Evolutionary conservation across 1,140 invertebrate species (phyloP), one percentile per base, ranked within the genome.

Genomic region (Xylocopa sonorina): DNA sequence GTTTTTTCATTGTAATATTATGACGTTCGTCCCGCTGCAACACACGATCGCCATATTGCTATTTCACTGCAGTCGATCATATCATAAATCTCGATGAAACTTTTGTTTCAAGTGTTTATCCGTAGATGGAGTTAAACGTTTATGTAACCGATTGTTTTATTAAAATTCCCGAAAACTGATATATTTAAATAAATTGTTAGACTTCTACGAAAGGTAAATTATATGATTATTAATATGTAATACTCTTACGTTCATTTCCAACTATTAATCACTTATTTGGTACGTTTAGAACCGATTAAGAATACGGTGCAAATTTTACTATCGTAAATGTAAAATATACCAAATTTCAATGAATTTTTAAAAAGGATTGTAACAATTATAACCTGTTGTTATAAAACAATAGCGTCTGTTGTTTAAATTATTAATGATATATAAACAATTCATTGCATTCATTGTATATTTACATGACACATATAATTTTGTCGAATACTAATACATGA

Each of bases 1-100:
- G 50, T 55, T 78, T 55, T 32, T 24, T 77, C 82, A 78, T 78
- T 68, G 63, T 53, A 69, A 76, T 76, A 77, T 76, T 73, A 80
- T 55, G 67, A 80, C 51, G 43, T 62, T 76, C 71, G 46, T 24
- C 48, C 24, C 27, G 60, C 53, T 29, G 43, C 53, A 69, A 53
- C 63, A 64, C 29, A 66, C 43, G 48, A 43, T 46, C 57, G 78
- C 82, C 78, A 84, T 81, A 81, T 77, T 71, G 64, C 34, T 58
- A 55, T 32, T 81, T 62, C 67, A 68, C 67, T 46, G 68, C 68
- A 78, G 76, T 78, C 76, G 76, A 63, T 78, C 76, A 72, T 72
- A 72, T 72, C 48, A 78, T 72, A 75, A 66, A 75, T 58, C 29
- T 71, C 18, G 18, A 18, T 41, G 32, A 18, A 50, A 9, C n/a